A percentile compares a stretch with the other conserved stretches of the same genome.
phyloP scores from a whole-genome alignment of 2,888 invertebrate genomes.

The Aspidiotus rigidus region DNA sequence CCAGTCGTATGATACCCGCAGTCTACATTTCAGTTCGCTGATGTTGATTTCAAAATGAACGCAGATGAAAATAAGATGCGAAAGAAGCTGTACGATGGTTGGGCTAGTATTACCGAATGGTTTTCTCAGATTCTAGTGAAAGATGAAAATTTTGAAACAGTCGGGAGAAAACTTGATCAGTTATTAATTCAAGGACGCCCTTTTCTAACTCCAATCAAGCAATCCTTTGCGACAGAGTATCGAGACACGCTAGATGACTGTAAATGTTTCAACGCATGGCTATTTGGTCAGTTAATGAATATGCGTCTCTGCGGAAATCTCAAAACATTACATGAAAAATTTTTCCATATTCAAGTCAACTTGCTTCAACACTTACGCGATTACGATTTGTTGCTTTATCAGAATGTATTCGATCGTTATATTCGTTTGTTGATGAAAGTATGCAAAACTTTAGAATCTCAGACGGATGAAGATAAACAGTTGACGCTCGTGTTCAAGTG shows the following conservation, averaged over 20 bases:
- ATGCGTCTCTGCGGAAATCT: slow-evolving; percentile 9
- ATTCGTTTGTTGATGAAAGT: slow-evolving; percentile 6
- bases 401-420: background rate
- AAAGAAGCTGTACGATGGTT: no score
- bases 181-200: no score
- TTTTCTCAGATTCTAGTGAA: no score
- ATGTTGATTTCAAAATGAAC: no score
- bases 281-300: slow-evolving; percentile 22
- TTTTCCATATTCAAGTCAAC: background rate
- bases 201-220: no score
- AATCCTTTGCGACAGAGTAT: background rate
- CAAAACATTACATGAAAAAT: background rate
- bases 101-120: no score
- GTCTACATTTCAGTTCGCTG: no score
- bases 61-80: no score
- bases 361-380: slow-evolving; percentile 4
- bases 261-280: slow-evolving; percentile 14
- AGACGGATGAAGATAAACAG: background rate
- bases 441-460: background rate
- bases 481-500: background rate
- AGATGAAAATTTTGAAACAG: no score
- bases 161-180: no score
- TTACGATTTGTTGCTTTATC: slow-evolving; percentile 9
- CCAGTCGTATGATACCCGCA: no score
- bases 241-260: background rate